Conservation (phyloP, 1,140 invertebrate genomes). For the Drosophila bipectinata region DNA sequence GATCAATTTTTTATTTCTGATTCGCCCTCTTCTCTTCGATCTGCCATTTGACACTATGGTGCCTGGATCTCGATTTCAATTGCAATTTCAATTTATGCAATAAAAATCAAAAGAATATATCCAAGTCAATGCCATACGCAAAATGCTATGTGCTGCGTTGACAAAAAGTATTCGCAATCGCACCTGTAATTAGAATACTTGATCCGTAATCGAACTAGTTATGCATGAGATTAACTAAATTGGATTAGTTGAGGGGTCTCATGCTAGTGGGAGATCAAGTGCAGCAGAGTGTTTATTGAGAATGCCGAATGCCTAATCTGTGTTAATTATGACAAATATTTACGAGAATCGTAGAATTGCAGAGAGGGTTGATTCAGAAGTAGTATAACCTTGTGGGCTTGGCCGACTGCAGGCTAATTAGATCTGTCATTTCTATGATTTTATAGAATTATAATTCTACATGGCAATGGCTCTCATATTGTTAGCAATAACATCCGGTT, state of each 20-base stretch:
- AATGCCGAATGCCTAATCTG: constrained; percentile 45
- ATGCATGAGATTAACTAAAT: constrained; percentile 48
- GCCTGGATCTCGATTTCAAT: constrained; percentile 28
- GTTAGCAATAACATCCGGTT: not conserved
- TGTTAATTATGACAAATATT: constrained; percentile 55
- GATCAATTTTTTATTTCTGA: constrained; percentile 20
- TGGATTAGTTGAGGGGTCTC: constrained; percentile 32
- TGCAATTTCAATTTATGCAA: constrained; percentile 13
- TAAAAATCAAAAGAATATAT: constrained; percentile 21
- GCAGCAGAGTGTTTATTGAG: constrained; percentile 19
- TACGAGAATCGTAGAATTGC: constrained; percentile 22
- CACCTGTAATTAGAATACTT: constrained; percentile 46
- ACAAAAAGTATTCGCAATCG: constrained; percentile 27
- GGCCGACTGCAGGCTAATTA: not conserved
- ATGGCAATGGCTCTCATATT: not conserved
- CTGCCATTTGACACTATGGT: constrained; percentile 33
- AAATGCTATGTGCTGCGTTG: constrained; percentile 16
- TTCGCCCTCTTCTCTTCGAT: constrained; percentile 8
- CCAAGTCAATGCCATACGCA: constrained; percentile 53
- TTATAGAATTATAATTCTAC: not conserved
- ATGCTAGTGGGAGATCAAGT: constrained; percentile 18
- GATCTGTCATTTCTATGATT: not conserved
- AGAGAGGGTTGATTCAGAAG: constrained; percentile 9
- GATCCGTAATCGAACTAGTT: constrained; percentile 42
- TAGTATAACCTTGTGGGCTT: constrained; percentile 6